phyloP scores from a whole-genome alignment of 1,140 invertebrate genomes.

The Saxidomus purpurata region DNA sequence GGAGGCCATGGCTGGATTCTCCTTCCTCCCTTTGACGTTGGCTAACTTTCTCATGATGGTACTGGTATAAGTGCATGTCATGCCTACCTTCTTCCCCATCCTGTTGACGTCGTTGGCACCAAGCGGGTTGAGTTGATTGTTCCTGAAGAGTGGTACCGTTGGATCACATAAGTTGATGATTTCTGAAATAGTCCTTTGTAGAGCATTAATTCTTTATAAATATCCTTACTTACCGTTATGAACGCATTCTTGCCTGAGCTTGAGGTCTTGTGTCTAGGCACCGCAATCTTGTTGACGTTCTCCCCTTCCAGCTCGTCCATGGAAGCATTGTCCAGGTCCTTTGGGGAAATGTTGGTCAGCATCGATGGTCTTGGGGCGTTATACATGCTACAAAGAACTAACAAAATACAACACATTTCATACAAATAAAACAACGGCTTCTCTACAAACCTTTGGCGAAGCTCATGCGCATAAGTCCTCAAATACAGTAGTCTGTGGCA shows the following conservation, averaged over 20 bases:
- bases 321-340: neutral
- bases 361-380: neutral
- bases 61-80: neutral
- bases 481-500: no score
- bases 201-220: neutral
- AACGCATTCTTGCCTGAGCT: neutral
- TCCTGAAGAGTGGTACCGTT: neutral
- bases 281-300: neutral
- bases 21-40: neutral
- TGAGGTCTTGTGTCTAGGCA: neutral
- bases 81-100: neutral
- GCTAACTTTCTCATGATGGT: neutral
- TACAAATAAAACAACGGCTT: neutral
- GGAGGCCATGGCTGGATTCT: neutral
- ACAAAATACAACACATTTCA: neutral
- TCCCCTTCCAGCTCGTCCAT: neutral
- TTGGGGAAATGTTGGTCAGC: neutral
- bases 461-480: no score
- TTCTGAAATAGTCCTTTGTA: neutral
- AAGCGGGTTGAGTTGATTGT: neutral
- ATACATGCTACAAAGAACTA: neutral
- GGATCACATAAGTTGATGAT: neutral
- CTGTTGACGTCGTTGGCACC: neutral
- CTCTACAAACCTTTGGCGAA: neutral
- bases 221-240: neutral